phyloP scores from a whole-genome alignment of 2,113 vertebrate species.

The Myrmecobius fasciatus region DNA sequence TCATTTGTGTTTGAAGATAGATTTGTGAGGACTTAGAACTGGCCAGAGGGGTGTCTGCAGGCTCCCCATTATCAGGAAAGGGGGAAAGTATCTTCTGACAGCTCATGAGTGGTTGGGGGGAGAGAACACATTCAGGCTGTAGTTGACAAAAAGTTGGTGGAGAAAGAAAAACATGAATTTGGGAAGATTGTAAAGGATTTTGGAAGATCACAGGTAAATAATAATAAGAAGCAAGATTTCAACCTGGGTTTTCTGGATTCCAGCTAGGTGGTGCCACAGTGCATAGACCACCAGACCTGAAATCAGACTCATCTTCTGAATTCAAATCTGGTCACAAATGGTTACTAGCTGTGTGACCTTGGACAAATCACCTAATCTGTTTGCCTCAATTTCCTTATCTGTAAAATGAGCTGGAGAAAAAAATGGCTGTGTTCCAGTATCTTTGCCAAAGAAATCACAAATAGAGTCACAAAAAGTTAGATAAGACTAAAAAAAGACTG shows the following conservation, averaged over 20 bases:
- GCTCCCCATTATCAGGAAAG: neutral
- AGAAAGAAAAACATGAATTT: neutral
- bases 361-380: neutral
- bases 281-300: neutral
- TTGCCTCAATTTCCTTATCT: neutral
- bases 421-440: neutral
- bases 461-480: neutral
- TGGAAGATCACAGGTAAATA: neutral
- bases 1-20: neutral
- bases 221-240: neutral
- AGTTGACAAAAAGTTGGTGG: neutral
- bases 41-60: neutral
- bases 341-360: neutral
- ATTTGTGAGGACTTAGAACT: neutral
- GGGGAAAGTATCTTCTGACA: neutral
- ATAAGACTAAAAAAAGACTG: neutral
- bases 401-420: neutral
- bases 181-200: neutral
- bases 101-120: neutral
- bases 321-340: neutral
- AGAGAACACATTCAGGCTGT: neutral
- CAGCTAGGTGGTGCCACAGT: neutral
- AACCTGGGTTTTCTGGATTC: neutral
- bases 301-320: neutral
- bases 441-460: neutral